Percentiles rank a stretch among this genome's conserved stretches.
phyloP scores from a whole-genome alignment of 2,113 vertebrate genomes.

The Podilymbus podiceps region DNA sequence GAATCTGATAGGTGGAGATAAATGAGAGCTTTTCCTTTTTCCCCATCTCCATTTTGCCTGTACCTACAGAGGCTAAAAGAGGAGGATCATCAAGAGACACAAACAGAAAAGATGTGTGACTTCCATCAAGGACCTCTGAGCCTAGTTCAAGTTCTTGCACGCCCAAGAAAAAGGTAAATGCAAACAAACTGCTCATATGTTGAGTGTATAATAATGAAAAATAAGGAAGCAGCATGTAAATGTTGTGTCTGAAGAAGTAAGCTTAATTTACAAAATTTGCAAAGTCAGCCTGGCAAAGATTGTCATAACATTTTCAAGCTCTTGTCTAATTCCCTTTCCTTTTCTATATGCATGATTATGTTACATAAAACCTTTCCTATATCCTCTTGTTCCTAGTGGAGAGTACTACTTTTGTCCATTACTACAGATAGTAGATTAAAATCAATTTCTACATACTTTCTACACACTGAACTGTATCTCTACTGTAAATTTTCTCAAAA shows the following conservation, averaged over 20 bases:
- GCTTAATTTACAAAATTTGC: neutral
- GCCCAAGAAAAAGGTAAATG: neutral
- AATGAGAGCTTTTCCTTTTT: neutral
- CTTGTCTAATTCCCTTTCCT: neutral
- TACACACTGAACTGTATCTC: neutral
- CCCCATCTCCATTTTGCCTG: neutral
- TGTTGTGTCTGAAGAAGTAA: neutral
- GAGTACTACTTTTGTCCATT: neutral
- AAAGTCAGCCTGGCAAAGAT: neutral
- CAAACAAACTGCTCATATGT: neutral
- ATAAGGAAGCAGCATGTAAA: neutral
- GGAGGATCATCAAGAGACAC: neutral
- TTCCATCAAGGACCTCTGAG: neutral
- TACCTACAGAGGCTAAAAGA: neutral
- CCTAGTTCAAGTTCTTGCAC: neutral
- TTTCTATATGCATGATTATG: neutral
- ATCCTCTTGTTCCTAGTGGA: neutral
- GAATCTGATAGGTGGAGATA: neutral
- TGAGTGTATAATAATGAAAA: neutral
- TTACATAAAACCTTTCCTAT: neutral
- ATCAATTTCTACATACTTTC: neutral
- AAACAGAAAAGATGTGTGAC: neutral
- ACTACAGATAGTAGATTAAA: neutral
- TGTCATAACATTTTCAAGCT: neutral
- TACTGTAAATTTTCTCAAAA: neutral